Base-by-base conservation (phyloP, 2,888 invertebrate species). In the Cantharis lateralis region DNA sequence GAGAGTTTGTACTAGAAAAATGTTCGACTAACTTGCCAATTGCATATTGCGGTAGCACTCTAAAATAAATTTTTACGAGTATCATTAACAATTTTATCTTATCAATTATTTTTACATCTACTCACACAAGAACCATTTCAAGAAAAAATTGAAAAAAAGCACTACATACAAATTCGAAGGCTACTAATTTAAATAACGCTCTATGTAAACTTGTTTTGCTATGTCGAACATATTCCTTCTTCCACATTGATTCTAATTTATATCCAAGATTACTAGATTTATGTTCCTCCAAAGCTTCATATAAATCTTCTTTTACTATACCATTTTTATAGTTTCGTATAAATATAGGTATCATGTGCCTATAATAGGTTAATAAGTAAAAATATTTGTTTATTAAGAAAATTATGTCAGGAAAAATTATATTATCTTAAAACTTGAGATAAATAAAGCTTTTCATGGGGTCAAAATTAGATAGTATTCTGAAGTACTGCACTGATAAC, bases 281-380 rank as follows among this genome's bases (percentile, higher is more conserved):
- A 85, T 95, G 96, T 24, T 90, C 90, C 48, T 89, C 89, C 70
- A 93, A 89, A 0, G 95, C 91, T 79, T 92, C 91, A 83, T 93
- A 93, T 62, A 96, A 89, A 87, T 96, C 96, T 18, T 91, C 89
- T 72, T 93, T 90, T 80, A 92, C 93, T 70, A 78, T 15, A 48
- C 74, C 78, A 11, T 61, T 74, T 24, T 76, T 78, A 16, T 72
- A 76, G 28, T 72, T 71, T 68, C 70, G 61, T 13, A 63, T 48
- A 24, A 78, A 74, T 48, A 72, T 69, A 26, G 76, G 76, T 18
- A 76, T 48, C 76, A 78, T 73, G 18, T 78, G 72, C 9, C 78
- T 78, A 48, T 72, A 71, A 71, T 28, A 76, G 20, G 4, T 20
- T 3, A 20, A 20, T 20, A 20, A 20, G 20, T 20, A 20, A n/a